Conservation (phyloP, 2,888 invertebrate species). For the Aelia acuminata region DNA sequence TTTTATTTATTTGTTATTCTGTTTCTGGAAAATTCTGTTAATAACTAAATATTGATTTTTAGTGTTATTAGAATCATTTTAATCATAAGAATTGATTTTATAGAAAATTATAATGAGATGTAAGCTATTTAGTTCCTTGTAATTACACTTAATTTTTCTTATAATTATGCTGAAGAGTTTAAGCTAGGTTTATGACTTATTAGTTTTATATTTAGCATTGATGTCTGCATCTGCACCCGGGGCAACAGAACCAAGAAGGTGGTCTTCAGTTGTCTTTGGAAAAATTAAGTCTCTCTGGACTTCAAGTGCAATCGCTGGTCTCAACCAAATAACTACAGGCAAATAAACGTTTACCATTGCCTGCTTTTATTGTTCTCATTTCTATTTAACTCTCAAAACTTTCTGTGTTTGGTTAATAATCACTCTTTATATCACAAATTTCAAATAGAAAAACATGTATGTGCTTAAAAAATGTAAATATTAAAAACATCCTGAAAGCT, state of each 20-base stretch:
- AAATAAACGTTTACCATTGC: conserved; percentile 69
- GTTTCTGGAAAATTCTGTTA: no score
- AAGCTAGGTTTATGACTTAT: conserved; percentile 47
- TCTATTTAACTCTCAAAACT: conserved; percentile 52
- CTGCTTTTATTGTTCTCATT: conserved; percentile 63
- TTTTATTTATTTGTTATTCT: no score
- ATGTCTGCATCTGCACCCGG: conserved; percentile 71
- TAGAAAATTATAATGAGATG: background rate
- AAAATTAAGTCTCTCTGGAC: conserved; percentile 90
- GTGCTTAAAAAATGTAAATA: background rate
- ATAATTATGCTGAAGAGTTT: background rate
- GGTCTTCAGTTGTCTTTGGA: conserved; percentile 86
- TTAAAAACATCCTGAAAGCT: background rate
- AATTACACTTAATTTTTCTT: background rate
- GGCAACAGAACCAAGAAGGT: conserved; percentile 73
- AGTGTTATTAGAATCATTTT: background rate
- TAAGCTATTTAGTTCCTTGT: background rate
- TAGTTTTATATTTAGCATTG: conserved; percentile 62
- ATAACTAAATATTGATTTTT: background rate
- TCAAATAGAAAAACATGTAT: conserved; percentile 14
- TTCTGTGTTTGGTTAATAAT: conserved; percentile 54
- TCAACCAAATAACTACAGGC: conserved; percentile 82
- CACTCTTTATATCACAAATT: background rate
- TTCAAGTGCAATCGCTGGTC: conserved; percentile 72
- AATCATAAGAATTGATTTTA: background rate